A percentile compares a stretch with the other conserved stretches of the same genome.
Conservation (phyloP, 2,888 invertebrate genomes). For the Muscina levida region DNA sequence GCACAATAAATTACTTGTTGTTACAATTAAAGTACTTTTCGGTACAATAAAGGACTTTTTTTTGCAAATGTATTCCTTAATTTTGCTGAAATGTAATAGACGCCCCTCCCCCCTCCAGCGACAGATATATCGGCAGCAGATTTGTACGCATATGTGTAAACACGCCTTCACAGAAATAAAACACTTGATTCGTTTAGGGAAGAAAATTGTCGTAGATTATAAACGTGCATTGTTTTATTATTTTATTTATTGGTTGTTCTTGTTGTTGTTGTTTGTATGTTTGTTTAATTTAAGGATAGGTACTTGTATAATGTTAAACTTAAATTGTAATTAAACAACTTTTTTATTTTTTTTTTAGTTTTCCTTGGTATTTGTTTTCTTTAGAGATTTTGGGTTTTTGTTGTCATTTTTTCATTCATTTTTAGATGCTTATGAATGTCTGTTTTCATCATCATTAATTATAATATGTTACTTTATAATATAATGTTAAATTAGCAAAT, state of each 20-base stretch:
- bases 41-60: no score
- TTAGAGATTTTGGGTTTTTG: slow-evolving; percentile 36
- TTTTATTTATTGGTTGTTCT: slow-evolving; percentile 47
- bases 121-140: no score
- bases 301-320: slow-evolving; percentile 74
- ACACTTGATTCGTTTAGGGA: slow-evolving; percentile 55
- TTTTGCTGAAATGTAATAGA: no score
- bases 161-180: no score
- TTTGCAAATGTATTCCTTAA: no score
- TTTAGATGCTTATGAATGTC: slow-evolving; percentile 78
- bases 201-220: slow-evolving; percentile 65
- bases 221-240: slow-evolving; percentile 64
- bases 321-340: slow-evolving; percentile 63
- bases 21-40: no score
- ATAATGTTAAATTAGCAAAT: slow-evolving; percentile 70
- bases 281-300: slow-evolving; percentile 77
- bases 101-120: no score
- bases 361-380: slow-evolving; percentile 14
- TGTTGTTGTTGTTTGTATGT: slow-evolving; percentile 40
- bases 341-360: slow-evolving; percentile 42
- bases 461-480: slow-evolving; percentile 78
- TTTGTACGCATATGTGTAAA: no score
- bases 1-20: no score
- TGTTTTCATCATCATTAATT: slow-evolving; percentile 73
- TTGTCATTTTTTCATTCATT: slow-evolving; percentile 70